Evolutionary conservation across 2,113 vertebrate genomes (phyloP), one percentile per base, ranked within the genome.

Genomic region (Entelurus aequoreus): DNA sequence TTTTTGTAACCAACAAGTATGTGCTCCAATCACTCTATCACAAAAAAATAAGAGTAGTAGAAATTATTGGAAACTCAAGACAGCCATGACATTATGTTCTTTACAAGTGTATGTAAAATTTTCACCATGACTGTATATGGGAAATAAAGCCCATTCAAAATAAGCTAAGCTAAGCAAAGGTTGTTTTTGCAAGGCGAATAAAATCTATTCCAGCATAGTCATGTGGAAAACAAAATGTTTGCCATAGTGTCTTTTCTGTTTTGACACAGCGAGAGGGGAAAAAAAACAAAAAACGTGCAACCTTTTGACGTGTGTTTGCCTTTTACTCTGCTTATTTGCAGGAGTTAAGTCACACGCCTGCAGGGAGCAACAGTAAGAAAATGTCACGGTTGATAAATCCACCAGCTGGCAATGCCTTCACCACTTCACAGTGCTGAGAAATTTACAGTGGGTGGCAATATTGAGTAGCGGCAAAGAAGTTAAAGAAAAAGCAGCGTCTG

Each of bases 391-490:
- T 48, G n/a, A 62, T 62, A 63, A 57, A 65, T 16, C 7, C 8
- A 35, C 37, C 60, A 51, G 14, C 60, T 57, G 59, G 19, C 38
- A 47, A 16, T 54, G 54, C 42, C 15, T 68, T 42, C 19, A 54
- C 11, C 2, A 55, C 10, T 46, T 56, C 36, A 49, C 65, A 63
- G 21, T 65, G 35, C 53, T 21, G 60, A 38, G 46, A 59, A 40
- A 42, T 66, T 48, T 63, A 48, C 53, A 56, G 16, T 51, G 19
- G 55, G 53, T 50, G 63, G 47, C 28, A 62, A 58, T 70, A 68
- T 71, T 54, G 42, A 76, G 52, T 53, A 60, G 60, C 57, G 61
- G 53, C 37, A n/a, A 48, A 65, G 42, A 65, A 54, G 21, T 48
- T 11, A 12, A 46, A 46, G 42, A 46, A 46, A 42, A 8, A 8